A percentile compares a stretch with the other conserved stretches of the same genome.
These are phyloP conservation scores for Villa cingulata DNA, from an alignment of 2,888 invertebrate genomes.

Conservation along the genomic window DNA sequence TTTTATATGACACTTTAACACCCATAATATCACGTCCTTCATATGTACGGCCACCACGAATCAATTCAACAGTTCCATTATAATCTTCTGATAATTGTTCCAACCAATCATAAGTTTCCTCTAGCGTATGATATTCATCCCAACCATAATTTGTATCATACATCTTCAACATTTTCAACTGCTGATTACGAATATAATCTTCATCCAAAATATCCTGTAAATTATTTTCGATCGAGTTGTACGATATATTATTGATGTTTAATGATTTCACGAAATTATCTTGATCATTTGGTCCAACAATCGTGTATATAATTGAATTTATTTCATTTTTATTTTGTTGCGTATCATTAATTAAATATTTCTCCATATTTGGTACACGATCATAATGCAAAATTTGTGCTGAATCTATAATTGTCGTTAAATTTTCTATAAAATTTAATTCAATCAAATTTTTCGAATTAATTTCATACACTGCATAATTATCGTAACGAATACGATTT, in stretches of 20 bases:
- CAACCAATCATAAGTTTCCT: slow-evolving; percentile 44
- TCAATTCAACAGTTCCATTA: slow-evolving; percentile 37
- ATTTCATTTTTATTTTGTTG: slow-evolving; percentile 34
- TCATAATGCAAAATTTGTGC: too few species aligned
- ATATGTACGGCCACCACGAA: slow-evolving; percentile 40
- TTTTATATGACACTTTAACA: slow-evolving; percentile 29
- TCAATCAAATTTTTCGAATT: slow-evolving; percentile 39
- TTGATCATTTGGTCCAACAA: background rate
- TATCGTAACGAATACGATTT: slow-evolving; percentile 35
- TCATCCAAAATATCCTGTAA: background rate
- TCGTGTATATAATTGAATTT: slow-evolving; percentile 31
- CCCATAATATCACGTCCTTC: slow-evolving; percentile 38
- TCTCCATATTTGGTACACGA: too few species aligned
- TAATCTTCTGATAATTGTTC: slow-evolving; percentile 35
- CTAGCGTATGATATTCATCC: slow-evolving; percentile 26
- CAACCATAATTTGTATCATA: slow-evolving; percentile 19
- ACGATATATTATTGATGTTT: background rate
- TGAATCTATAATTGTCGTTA: slow-evolving; percentile 30
- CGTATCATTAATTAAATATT: too few species aligned
- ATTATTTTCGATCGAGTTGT: background rate
- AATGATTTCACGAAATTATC: background rate
- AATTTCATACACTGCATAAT: slow-evolving; percentile 46
- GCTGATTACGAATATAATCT: background rate
- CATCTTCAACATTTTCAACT: background rate
- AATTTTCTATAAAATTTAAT: slow-evolving; percentile 37